Base-by-base conservation (phyloP, 2,888 invertebrate genomes). In the Barypeithes pellucidus region DNA sequence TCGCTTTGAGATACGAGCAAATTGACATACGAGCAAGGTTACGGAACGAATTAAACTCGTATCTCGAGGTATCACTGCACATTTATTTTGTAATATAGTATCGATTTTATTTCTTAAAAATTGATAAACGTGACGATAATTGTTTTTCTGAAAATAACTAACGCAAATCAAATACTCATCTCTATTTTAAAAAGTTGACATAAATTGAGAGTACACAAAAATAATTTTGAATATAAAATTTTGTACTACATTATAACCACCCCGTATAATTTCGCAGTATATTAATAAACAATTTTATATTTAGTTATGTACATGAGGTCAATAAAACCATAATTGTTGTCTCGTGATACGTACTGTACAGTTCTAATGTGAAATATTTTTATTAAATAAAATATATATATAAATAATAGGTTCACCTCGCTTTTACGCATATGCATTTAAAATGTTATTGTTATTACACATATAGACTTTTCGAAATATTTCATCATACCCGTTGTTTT, bases 311-410 rank as follows among this genome's bases (percentile, higher is more conserved):
- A 41, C 29, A 1, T 20, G 59, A 24, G 67, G 67, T 67, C 67
- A 67, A 67, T 67, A 47, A 67, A 67, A 67, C 29, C 57, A 67
- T 67, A 39, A 54, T 39, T 39, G 54, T 54, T 20, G 3, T 36
- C 33, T 33, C 33, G 33, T 33, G 54, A 33, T 16, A 57, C 16
- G 11, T 57, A 33, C 29, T 1, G 12, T 52, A 8, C 29, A 18
- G 0, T 36, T 54, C 5, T 54, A 3, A 52, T 11, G n/a, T 57
- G 5, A 33, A 57, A 4, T 8, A 18, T 57, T 57, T 57, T 16
- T 33, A 33, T 16, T 33, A 29, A 57, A 16, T 33, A 52, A 57
- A 16, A 33, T 57, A 18, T 57, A 29, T 3, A 9, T 33, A 57
- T 57, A 33, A 57, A 57, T 57, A 57, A 57, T n/a, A n/a, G 29